Base-by-base conservation (phyloP, 2,113 vertebrate genomes). In the Condylura cristata region DNA sequence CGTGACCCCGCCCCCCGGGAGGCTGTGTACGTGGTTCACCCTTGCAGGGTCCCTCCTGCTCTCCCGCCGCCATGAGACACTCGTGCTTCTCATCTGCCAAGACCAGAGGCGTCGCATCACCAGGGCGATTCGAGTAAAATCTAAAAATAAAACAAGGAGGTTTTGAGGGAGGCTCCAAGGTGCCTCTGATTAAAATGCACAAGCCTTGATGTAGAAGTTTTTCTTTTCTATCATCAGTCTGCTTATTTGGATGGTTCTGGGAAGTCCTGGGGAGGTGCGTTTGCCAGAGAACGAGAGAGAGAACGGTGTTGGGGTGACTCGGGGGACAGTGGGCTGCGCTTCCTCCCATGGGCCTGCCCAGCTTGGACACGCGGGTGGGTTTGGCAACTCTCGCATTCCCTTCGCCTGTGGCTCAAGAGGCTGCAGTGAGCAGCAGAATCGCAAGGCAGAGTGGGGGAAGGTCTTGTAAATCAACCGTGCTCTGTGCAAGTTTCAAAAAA, bases 101-200 rank as follows among this genome's bases (percentile, higher is more conserved):
- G 78, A 68, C 82, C 68, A 34, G 85, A 83, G 84, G 78, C 37
- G 0, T 5, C 1, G 0, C 71, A 51, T 71, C 83, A 39, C 32
- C 80, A 10, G 41, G 32, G 82, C 17, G 5, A 46, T 84, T 72
- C 22, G 39, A 80, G 66, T 26, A 65, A 63, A 16, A 51, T 51
- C 95, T 95, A 81, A 91, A 96, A 93, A 93, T 91, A 90, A 94
- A 89, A 65, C 22, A 28, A 24, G 3, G 8, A 7, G 68, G 75
- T 76, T 93, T 93, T n/a, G 66, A 86, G 72, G 0, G 5, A 86
- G 85, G 48, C 86, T 82, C 46, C 1, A 17, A 70, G 51, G 58
- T 17, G 84, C 68, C 63, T 82, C 81, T 53, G 68, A 76, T 96
- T 78, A 78, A 96, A 90, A 95, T 82, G 81, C 32, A 68, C 28